Base-by-base conservation (phyloP, 2,113 vertebrate genomes). In the Petroica traversi region DNA sequence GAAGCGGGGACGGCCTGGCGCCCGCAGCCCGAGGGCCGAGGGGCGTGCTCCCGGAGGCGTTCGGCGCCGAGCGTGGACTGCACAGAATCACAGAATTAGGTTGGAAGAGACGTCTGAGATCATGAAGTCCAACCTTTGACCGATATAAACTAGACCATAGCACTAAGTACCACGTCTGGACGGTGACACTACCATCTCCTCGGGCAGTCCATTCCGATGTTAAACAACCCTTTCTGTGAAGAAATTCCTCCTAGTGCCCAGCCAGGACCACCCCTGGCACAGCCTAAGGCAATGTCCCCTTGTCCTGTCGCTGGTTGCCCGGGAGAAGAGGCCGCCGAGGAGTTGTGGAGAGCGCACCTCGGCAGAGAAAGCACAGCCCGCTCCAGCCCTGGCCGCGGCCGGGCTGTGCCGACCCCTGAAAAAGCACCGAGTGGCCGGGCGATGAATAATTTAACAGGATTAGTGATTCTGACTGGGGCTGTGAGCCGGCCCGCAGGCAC, bases 321-420 rank as follows among this genome's bases (percentile, higher is more conserved):
- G 26, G 31, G 33, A 59, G 72, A 33, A 67, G 62, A 22, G 36
- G 36, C 51, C 8, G 43, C 13, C 36, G 45, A 33, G 19, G 11
- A 26, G 13, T 0, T 6, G 20, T 0, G 14, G 25, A 19, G 52
- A 51, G 33, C 62, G 13, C 51, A 8, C 0, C 11, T 5, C 25
- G 11, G 2, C 20, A 9, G 36, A 1, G 43, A 11, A 6, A 58
- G 13, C 69, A 12, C 7, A 6, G n/a, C 19, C 16, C 23, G 29
- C 38, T 33, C 8, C 64, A 16, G 31, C 25, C 38, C 31, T 1
- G 38, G 2, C 12, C 16, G 13, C 8, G 48, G 2, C 26, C 7
- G 5, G 2, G 5, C 8, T 7, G 1, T 9, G 23, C 9, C 40
- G 20, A 68, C 25, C 5, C 48, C 1, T 1, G 7, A 64, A 12